A percentile compares a stretch with the other conserved stretches of the same genome.
These are phyloP conservation scores for Labeo rohita DNA, from an alignment of 2,113 vertebrate genomes.

Conservation along the genomic window DNA sequence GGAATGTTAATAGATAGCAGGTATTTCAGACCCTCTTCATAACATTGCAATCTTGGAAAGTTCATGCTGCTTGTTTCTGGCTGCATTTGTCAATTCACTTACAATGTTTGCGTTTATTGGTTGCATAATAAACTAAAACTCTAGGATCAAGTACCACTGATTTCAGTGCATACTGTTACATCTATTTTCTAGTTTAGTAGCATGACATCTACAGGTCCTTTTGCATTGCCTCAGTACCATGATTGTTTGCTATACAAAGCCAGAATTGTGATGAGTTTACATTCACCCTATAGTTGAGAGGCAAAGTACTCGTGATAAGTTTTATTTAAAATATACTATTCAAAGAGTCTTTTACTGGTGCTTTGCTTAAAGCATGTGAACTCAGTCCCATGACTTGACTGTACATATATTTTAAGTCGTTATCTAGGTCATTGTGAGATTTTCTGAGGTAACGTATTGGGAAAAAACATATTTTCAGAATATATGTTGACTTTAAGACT, in stretches of 20 bases:
- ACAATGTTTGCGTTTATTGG: background rate
- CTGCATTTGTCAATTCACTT: background rate
- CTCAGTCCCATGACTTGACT: background rate
- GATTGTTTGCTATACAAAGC: conserved; percentile 7
- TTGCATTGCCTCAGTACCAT: background rate
- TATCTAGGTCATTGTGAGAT: background rate
- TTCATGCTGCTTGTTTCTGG: background rate
- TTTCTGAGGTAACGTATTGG: background rate
- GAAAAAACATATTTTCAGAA: too few species aligned
- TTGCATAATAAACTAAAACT: background rate
- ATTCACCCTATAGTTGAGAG: conserved; percentile 1
- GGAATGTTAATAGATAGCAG: too few species aligned
- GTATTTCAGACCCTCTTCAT: background rate
- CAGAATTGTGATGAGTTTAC: background rate
- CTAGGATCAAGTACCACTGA: background rate
- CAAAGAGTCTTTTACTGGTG: background rate
- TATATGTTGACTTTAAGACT: background rate
- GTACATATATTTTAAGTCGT: background rate
- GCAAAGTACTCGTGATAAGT: conserved; percentile 7
- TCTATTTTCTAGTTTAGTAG: background rate
- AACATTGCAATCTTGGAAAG: background rate
- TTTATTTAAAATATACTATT: background rate
- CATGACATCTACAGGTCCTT: background rate
- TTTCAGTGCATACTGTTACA: background rate
- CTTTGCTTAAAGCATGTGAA: background rate